These are phyloP conservation scores for Cosmia trapezina DNA, from an alignment of 2,888 invertebrate species.

Conservation along the genomic window DNA sequence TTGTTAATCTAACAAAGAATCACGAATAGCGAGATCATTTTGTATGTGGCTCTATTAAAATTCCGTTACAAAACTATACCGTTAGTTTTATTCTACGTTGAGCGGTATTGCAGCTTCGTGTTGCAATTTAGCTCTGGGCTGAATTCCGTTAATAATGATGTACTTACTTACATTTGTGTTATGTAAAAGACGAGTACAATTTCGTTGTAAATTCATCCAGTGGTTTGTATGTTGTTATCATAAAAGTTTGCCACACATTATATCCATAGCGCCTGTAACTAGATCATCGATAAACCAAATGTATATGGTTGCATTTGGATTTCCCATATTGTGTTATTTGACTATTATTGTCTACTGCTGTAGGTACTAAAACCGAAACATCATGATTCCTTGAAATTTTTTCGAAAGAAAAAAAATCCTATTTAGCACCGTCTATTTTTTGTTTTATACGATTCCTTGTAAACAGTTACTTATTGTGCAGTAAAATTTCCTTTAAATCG, in stretches of 20 bases:
- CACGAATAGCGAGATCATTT: constrained; percentile 53
- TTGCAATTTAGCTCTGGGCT: constrained; percentile 61
- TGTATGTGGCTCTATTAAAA: constrained; percentile 59
- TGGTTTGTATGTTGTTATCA: constrained; percentile 36
- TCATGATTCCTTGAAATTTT: too few relatives aligned
- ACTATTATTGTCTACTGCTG: too few relatives aligned
- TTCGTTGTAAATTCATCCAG: constrained; percentile 17
- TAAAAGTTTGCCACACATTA: constrained; percentile 35
- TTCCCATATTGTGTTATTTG: too few relatives aligned
- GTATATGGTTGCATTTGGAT: too few relatives aligned
- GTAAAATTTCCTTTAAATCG: too few relatives aligned
- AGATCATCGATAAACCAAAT: too few relatives aligned
- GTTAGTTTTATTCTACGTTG: constrained; percentile 58
- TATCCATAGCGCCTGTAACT: constrained; percentile 13
- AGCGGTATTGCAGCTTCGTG: constrained; percentile 60
- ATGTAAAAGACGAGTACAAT: constrained; percentile 12
- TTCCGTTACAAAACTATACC: constrained; percentile 64
- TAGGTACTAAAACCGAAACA: too few relatives aligned
- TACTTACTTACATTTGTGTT: constrained; percentile 27
- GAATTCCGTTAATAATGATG: constrained; percentile 48
- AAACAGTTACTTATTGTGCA: too few relatives aligned
- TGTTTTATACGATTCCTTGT: too few relatives aligned
- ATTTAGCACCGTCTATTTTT: too few relatives aligned
- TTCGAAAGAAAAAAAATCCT: too few relatives aligned
- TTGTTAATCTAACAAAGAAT: constrained; percentile 58